phyloP scores from a whole-genome alignment of 2,797 vertebrate genomes.

The Phataginus tricuspis region DNA sequence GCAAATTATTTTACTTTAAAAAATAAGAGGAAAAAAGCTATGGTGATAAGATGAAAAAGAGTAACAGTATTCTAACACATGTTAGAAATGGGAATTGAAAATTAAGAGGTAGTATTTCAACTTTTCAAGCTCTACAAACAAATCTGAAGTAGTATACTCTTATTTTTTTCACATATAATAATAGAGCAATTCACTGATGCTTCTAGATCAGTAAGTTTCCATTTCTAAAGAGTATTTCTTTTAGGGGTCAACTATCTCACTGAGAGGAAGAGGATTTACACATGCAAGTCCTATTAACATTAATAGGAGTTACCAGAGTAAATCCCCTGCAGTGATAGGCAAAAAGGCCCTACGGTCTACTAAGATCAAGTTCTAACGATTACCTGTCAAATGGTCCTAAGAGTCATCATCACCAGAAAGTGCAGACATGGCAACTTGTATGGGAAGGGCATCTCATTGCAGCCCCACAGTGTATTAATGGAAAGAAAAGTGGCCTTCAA shows the following conservation, averaged over 20 bases:
- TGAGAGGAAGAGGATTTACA: constrained; percentile 84
- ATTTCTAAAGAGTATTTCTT: constrained; percentile 51
- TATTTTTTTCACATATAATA: not conserved
- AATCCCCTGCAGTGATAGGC: constrained; percentile 74
- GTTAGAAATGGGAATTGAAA: constrained; percentile 46
- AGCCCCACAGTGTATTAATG: constrained; percentile 47
- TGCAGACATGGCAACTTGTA: constrained; percentile 79
- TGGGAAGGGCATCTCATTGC: constrained; percentile 70
- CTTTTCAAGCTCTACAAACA: not conserved
- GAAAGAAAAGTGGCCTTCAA: constrained; percentile 66
- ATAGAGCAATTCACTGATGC: not conserved
- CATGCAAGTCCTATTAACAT: constrained; percentile 83
- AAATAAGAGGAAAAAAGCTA: constrained; percentile 20
- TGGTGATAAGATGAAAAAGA: not conserved
- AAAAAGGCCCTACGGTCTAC: constrained; percentile 77
- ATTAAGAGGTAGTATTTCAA: constrained; percentile 22
- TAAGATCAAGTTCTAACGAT: constrained; percentile 82
- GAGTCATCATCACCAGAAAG: constrained; percentile 80
- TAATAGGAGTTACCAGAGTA: constrained; percentile 81
- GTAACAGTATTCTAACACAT: not conserved
- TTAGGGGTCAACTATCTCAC: constrained; percentile 79
- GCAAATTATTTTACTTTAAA: not conserved
- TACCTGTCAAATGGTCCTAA: constrained; percentile 84
- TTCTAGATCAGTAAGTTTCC: constrained; percentile 73
- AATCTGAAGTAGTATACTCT: not conserved